A percentile compares a stretch with the other conserved stretches of the same genome.
phyloP scores from a whole-genome alignment of 2,113 vertebrate genomes.

The Lamprologus callipterus region DNA sequence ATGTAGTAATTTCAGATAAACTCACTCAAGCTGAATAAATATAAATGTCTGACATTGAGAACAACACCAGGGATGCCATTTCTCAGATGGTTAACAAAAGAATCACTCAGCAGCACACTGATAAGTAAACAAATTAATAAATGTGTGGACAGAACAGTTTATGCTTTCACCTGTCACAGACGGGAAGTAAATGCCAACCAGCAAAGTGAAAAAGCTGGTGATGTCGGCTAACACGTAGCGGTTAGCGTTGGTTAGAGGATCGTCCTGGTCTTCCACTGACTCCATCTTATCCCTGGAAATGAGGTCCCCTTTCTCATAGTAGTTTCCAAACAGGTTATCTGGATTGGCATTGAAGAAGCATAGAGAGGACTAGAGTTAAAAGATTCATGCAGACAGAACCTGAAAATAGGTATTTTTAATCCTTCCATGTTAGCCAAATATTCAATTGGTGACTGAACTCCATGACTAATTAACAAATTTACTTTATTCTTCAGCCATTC shows the following conservation, averaged over 20 bases:
- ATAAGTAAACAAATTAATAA: background rate
- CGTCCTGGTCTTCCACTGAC: slow-evolving; percentile 61
- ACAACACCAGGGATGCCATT: background rate
- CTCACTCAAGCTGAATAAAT: background rate
- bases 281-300: slow-evolving; percentile 72
- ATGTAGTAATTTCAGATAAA: background rate
- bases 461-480: background rate
- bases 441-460: background rate
- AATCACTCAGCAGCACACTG: background rate
- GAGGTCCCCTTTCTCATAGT: slow-evolving; percentile 84
- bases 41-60: background rate
- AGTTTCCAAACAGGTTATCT: slow-evolving; percentile 93
- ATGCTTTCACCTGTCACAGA: slow-evolving; percentile 87
- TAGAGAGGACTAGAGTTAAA: background rate
- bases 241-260: slow-evolving; percentile 75
- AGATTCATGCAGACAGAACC: background rate
- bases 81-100: background rate
- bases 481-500: background rate
- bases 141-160: background rate
- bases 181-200: slow-evolving; percentile 98
- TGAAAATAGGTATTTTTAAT: background rate
- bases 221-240: slow-evolving; percentile 93
- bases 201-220: slow-evolving; percentile 91
- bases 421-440: background rate
- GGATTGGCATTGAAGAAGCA: background rate